phyloP scores from a whole-genome alignment of 1,140 invertebrate species.

The Drosophila funebris region DNA sequence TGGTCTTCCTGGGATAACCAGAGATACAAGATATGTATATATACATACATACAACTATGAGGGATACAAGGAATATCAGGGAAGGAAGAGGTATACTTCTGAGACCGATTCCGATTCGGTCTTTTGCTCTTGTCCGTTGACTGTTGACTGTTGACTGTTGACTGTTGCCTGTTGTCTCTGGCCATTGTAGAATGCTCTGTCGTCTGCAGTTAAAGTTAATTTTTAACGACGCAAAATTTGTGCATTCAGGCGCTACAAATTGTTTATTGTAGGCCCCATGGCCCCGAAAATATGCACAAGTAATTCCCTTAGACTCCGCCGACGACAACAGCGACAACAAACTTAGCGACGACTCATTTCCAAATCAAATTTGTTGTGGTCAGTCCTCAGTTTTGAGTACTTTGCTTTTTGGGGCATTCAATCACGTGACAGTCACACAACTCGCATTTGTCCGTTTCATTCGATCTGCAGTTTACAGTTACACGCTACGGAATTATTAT shows the following conservation, averaged over 20 bases:
- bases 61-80: not conserved
- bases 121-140: constrained; percentile 19
- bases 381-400: constrained; percentile 35
- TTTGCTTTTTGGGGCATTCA: constrained; percentile 34
- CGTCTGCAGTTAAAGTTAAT: constrained; percentile 64
- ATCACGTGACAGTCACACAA: constrained; percentile 41
- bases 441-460: constrained; percentile 16
- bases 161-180: too few relatives aligned
- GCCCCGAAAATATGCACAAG: constrained; percentile 26
- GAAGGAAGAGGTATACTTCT: not conserved
- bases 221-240: constrained; percentile 79
- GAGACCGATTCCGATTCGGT: constrained; percentile 27
- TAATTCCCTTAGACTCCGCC: constrained; percentile 32
- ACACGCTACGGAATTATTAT: constrained; percentile 13
- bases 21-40: too few relatives aligned
- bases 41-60: too few relatives aligned
- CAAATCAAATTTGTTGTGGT: constrained; percentile 75
- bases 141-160: not conserved
- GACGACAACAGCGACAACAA: not conserved
- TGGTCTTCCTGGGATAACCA: not conserved
- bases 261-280: constrained; percentile 73
- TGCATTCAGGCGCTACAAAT: constrained; percentile 81
- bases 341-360: constrained; percentile 48
- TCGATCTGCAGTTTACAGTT: constrained; percentile 29
- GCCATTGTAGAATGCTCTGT: constrained; percentile 37